Evolutionary conservation across 2,888 invertebrate genomes (phyloP).

Genomic region (Lycocerus yunnanus): DNA sequence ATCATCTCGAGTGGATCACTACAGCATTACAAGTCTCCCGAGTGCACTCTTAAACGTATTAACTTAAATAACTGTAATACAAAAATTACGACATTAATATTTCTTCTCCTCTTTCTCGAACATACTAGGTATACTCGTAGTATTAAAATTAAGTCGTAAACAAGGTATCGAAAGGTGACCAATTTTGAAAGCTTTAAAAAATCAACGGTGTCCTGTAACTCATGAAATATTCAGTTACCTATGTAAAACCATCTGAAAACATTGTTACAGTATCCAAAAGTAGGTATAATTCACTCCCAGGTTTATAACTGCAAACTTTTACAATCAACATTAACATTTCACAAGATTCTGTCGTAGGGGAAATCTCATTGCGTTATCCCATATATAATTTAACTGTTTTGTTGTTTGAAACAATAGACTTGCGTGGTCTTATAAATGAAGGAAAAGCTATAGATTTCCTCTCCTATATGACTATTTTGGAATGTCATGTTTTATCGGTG

Average conservation of each 20-base stretch:
- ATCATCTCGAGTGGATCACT: constrained; percentile 43
- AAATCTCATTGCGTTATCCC: constrained; percentile 50
- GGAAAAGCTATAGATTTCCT: constrained; percentile 44
- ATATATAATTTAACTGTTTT: constrained; percentile 47
- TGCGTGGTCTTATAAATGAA: constrained; percentile 33
- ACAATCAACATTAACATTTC: constrained; percentile 56
- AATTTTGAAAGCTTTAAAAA: constrained; percentile 4
- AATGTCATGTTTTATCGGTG: constrained; percentile 55
- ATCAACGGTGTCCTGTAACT: constrained; percentile 9
- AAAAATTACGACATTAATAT: neutral
- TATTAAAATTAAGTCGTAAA: neutral
- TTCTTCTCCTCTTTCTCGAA: neutral
- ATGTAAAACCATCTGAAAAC: constrained; percentile 30
- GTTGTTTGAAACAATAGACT: constrained; percentile 32
- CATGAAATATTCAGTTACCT: constrained; percentile 25
- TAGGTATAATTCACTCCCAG: constrained; percentile 53
- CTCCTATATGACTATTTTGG: constrained; percentile 47
- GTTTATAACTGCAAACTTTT: constrained; percentile 55
- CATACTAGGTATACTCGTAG: too few relatives aligned
- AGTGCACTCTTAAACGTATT: constrained; percentile 14
- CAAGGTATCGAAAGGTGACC: neutral
- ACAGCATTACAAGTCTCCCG: constrained; percentile 33
- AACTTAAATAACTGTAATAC: neutral
- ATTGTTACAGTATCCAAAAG: constrained; percentile 43
- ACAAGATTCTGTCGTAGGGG: constrained; percentile 48